phyloP scores from a whole-genome alignment of 2,888 invertebrate species.

The Tenthredo scrophulariae region DNA sequence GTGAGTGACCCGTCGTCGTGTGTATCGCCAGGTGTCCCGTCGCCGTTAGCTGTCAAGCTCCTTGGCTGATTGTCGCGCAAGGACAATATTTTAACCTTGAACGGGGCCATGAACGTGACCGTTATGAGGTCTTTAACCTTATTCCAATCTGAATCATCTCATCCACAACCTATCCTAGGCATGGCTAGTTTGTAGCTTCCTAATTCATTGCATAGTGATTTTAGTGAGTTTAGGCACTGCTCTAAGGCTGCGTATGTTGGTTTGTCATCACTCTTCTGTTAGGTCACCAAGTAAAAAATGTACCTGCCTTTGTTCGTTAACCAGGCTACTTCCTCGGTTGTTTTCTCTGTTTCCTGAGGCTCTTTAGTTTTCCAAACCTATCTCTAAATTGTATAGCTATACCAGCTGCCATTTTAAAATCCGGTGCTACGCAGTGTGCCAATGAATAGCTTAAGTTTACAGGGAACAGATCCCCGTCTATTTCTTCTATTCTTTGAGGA shows the following conservation, averaged over 20 bases:
- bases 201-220: constrained; percentile 72
- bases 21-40: neutral
- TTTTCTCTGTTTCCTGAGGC: constrained; percentile 73
- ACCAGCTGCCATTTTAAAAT: constrained; percentile 81
- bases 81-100: neutral
- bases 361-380: constrained; percentile 72
- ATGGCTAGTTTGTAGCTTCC: constrained; percentile 79
- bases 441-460: constrained; percentile 78
- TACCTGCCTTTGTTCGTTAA: constrained; percentile 77
- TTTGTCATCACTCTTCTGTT: constrained; percentile 79
- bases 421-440: constrained; percentile 82
- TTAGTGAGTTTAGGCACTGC: constrained; percentile 69
- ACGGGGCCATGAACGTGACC: constrained; percentile 78
- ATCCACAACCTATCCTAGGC: constrained; percentile 84
- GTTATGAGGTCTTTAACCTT: constrained; percentile 80
- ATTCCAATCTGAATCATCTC: constrained; percentile 83
- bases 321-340: constrained; percentile 78
- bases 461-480: constrained; percentile 80
- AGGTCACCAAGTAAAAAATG: constrained; percentile 83
- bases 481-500: constrained; percentile 69
- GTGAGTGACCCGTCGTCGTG: neutral
- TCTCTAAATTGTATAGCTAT: constrained; percentile 79
- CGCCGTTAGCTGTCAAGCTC: neutral
- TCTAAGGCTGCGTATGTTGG: constrained; percentile 75
- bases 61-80: neutral